Evolutionary conservation across 1,140 invertebrate species (phyloP).

Genomic region (Arctopsyche grandis): DNA sequence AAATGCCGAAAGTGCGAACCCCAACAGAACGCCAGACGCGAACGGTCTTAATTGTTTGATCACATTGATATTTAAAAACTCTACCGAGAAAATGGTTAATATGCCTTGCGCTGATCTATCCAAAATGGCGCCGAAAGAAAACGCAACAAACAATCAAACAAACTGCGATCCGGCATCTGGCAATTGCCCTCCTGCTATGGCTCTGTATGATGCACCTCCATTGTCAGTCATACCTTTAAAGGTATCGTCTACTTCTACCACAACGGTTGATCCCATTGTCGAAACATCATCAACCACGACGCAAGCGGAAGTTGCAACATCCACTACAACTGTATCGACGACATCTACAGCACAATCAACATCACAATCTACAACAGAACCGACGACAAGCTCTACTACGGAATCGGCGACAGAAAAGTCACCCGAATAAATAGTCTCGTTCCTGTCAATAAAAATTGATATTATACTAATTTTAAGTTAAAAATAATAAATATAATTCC

Average conservation of each 20-base stretch:
- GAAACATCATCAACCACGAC: neutral
- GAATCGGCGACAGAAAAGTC: slow-evolving; percentile 8
- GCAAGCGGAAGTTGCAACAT: neutral
- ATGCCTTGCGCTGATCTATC: slow-evolving; percentile 63
- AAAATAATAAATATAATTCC: neutral
- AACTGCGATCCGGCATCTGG: slow-evolving; percentile 8
- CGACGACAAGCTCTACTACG: neutral
- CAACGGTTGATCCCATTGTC: neutral
- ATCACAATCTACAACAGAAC: neutral
- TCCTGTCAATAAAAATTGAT: neutral
- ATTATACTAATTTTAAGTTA: neutral
- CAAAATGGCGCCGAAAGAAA: slow-evolving; percentile 46
- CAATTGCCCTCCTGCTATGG: slow-evolving; percentile 22
- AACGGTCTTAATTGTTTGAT: slow-evolving; percentile 60
- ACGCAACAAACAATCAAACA: slow-evolving; percentile 1
- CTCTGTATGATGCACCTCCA: slow-evolving; percentile 1
- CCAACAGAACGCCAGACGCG: slow-evolving; percentile 54
- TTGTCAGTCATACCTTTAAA: neutral
- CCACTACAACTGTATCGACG: neutral
- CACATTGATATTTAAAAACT: slow-evolving; percentile 61
- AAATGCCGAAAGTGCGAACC: slow-evolving; percentile 58
- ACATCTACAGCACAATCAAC: neutral
- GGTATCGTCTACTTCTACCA: neutral
- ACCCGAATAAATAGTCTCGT: neutral
- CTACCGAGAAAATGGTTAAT: slow-evolving; percentile 62